A percentile compares a stretch with the other conserved stretches of the same genome.
phyloP scores from a whole-genome alignment of 2,113 vertebrate species.

The Numenius arquata region DNA sequence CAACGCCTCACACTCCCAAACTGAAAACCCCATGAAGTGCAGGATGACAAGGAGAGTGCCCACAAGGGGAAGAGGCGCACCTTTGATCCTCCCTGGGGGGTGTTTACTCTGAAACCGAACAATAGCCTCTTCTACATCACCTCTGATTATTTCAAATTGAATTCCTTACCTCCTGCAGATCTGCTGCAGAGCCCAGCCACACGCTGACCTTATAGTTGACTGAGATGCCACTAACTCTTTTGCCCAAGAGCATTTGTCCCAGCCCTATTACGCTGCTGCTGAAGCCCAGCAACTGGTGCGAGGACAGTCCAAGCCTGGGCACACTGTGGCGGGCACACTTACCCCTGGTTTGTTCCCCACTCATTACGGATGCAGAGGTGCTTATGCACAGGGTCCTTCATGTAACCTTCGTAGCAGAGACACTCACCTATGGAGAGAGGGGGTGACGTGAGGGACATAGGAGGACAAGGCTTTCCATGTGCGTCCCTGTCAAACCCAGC shows the following conservation, averaged over 20 bases:
- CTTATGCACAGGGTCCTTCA: slow-evolving; percentile 97
- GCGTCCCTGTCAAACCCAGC: not conserved
- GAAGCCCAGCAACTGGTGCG: not conserved
- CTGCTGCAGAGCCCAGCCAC: not conserved
- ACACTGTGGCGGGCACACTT: slow-evolving; percentile 26
- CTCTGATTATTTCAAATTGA: not conserved
- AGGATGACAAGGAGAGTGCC: not conserved
- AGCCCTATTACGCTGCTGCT: not conserved
- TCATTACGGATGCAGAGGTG: slow-evolving; percentile 98
- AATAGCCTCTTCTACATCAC: not conserved
- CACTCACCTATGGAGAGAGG: slow-evolving; percentile 83
- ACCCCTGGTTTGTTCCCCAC: slow-evolving; percentile 99
- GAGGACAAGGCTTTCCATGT: not conserved
- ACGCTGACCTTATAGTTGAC: not conserved
- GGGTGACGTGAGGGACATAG: not conserved
- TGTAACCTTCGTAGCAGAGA: slow-evolving; percentile 94
- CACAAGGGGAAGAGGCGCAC: not conserved
- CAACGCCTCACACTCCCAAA: not conserved
- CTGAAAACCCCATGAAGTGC: fast-evolving
- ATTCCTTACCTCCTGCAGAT: fast-evolving
- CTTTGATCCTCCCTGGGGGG: fast-evolving
- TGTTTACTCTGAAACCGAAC: not conserved
- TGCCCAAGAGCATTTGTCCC: not conserved
- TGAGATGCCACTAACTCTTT: not conserved
- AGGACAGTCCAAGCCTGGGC: not conserved